Base-by-base conservation (phyloP, 2,797 vertebrate genomes). In the Coccyzus lansbergi region DNA sequence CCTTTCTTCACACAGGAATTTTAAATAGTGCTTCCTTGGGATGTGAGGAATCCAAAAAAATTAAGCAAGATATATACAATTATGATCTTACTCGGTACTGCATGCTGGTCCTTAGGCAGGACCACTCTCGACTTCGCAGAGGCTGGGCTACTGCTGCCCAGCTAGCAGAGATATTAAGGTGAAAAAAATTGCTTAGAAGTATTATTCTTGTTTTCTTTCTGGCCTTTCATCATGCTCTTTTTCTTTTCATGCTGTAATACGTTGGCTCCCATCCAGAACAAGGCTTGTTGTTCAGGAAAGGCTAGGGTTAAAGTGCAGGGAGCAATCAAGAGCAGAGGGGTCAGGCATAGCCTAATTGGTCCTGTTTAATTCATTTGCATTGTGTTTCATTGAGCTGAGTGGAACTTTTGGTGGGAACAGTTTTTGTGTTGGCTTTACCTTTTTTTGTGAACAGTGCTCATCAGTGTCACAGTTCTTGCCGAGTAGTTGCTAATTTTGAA, bases 111-210 rank as follows among this genome's bases (percentile, higher is more conserved):
- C 97, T 98, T 78, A 96, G 82, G 87, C 97, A 95, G 94, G 98
- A 98, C 81, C 97, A 94, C 88, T 95, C 96, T 94, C 94, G 80
- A 76, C 95, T 98, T 75, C 64, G 5, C n/a, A 98, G 97, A 81
- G 94, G 97, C 71, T 98, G 98, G 98, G 92, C 94, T 83, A 98
- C 98, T 51, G 94, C 98, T 90, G 97, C 96, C 53, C 97, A 97
- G 79, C 94, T 98, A 88, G 97, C 98, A 84, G 97, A 98, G 78
- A 97, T 98, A 89, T 63, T 98, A 76, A 98, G 98, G 98, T 98
- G 97, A 95, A 95, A 96, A 92, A 31, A 65, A 53, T 2, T n/a
- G 24, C 60, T 80, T 34, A 90, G 72, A 49, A 84, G 59, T 36
- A 92, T 83, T 72, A 46, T 92, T 94, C 28, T 86, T 58, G 33